These are phyloP conservation scores for Lypha dubia DNA, from an alignment of 2,888 invertebrate genomes.

Conservation along the genomic window DNA sequence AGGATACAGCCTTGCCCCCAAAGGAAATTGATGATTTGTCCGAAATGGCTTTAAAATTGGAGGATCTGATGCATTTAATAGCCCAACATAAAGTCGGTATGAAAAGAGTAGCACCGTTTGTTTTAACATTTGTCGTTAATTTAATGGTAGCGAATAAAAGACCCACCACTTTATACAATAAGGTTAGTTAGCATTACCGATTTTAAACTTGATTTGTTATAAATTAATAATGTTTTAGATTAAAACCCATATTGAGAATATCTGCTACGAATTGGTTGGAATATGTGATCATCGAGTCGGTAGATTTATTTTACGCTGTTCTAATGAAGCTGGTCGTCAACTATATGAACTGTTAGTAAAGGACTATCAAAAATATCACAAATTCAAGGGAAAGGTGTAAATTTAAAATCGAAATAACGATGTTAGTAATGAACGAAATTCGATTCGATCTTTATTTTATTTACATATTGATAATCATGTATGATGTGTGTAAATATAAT, in stretches of 20 bases:
- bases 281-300: slow-evolving; percentile 82
- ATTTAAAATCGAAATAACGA: not conserved
- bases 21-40: slow-evolving; percentile 79
- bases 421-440: no score
- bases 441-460: no score
- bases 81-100: slow-evolving; percentile 77
- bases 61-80: slow-evolving; percentile 79
- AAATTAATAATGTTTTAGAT: slow-evolving; percentile 75
- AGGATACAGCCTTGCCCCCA: slow-evolving; percentile 76
- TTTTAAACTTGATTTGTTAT: not conserved
- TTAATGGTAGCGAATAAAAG: slow-evolving; percentile 81
- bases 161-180: slow-evolving; percentile 82
- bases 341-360: slow-evolving; percentile 80
- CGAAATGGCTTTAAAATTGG: slow-evolving; percentile 79
- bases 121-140: slow-evolving; percentile 80
- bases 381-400: slow-evolving; percentile 82
- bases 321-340: slow-evolving; percentile 81
- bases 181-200: slow-evolving; percentile 75
- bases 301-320: slow-evolving; percentile 81
- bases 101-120: slow-evolving; percentile 82
- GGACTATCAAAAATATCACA: slow-evolving; percentile 82
- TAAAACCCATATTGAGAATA: slow-evolving; percentile 81
- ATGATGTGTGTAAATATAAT: no score
- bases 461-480: not conserved
- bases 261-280: slow-evolving; percentile 81